Conservation (phyloP, 2,113 vertebrate genomes). For the Progne subis region DNA sequence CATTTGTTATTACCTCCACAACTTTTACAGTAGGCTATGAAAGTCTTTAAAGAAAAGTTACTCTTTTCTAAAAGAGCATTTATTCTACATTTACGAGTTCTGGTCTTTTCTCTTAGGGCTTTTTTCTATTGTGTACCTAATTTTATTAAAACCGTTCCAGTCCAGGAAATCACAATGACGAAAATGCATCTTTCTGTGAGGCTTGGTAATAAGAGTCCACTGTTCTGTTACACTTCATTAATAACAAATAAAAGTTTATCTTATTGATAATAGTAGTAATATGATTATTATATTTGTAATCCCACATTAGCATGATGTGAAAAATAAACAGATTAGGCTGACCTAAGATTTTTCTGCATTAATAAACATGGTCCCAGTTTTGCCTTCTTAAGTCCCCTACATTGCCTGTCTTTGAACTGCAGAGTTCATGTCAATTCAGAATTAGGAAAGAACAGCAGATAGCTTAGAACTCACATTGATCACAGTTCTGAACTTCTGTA, state of each 20-base stretch:
- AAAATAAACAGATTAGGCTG: background rate
- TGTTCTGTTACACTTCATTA: background rate
- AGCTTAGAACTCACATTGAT: background rate
- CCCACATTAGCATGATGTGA: background rate
- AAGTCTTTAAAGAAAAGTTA: background rate
- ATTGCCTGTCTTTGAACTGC: background rate
- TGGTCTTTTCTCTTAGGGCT: background rate
- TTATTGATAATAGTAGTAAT: background rate
- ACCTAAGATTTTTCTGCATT: background rate
- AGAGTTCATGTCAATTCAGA: rapidly evolving
- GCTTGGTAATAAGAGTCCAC: background rate
- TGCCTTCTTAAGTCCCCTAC: background rate
- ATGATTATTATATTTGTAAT: background rate
- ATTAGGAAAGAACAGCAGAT: background rate
- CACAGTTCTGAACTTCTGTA: background rate
- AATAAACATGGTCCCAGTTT: background rate
- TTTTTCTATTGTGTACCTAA: background rate
- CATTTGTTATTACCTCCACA: background rate
- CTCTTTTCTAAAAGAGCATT: background rate
- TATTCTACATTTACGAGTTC: background rate
- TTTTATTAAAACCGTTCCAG: conserved; percentile 6
- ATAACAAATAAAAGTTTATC: background rate
- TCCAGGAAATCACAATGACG: background rate
- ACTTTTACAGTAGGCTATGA: background rate
- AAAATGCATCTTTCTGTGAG: background rate